Evolutionary conservation across 2,113 vertebrate species (phyloP), one percentile per base, ranked within the genome.

Genomic region (Chascanopsetta lugubris): DNA sequence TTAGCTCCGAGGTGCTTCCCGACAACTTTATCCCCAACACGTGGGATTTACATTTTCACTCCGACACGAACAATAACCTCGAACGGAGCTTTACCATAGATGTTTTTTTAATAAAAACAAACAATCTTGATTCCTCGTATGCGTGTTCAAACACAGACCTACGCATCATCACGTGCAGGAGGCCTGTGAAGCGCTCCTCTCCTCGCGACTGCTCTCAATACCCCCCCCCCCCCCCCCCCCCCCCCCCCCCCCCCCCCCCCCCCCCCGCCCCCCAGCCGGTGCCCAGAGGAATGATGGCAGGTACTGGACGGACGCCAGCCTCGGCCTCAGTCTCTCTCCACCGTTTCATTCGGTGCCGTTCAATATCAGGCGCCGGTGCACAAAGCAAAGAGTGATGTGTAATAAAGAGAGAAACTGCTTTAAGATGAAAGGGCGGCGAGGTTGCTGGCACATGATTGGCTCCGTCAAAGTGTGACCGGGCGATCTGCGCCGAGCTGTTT

Each of bases 301-400:
- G 63, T 84, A 51, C 48, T 79, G 86, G 83, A 80, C 60, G 56
- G 80, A 63, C 78, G 81, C 81, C 83, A 76, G 74, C 62, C 5
- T 46, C 74, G 49, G 65, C 64, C 54, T 72, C 53, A 43, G 69
- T 80, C 81, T 61, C 57, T 61, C 66, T 17, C 51, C 54, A 25
- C 22, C 57, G 5, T 67, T 80, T 85, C 79, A 77, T 81, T 85
- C 66, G 78, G 27, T 68, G 48, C 49, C 71, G 58, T 71, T 75
- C 72, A 81, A 80, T 81, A 69, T 77, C 69, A 77, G 38, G 67
- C 72, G 61, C 40, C 54, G 5, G 32, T 53, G 77, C 70, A 63
- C 63, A 69, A 72, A 56, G 69, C 56, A 40, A 42, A 62, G 66
- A 54, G 27, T 9, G 32, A 54, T 26, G 64, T 69, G 50, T 65